Base-by-base conservation (phyloP, 2,888 invertebrate species). In the Drosophila birchii region DNA sequence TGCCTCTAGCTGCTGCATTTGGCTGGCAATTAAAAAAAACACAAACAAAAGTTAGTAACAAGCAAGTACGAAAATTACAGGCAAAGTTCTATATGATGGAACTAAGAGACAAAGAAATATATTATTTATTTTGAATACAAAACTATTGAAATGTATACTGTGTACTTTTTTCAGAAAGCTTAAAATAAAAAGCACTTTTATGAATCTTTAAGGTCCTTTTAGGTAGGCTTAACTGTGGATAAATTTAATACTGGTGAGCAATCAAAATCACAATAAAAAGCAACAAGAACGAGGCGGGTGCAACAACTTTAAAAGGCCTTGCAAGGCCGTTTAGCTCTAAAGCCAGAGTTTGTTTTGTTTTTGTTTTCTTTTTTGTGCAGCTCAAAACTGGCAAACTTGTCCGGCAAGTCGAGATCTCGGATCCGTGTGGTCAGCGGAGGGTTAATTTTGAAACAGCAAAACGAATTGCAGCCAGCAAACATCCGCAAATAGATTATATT, bases 251-350 rank as follows among this genome's bases (percentile, higher is more conserved):
- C 70, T 43, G 59, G 44, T 71, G 71, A 59, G 51, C 54, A 66
- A 51, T 55, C 73, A 55, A 53, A 62, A 38, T 64, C 53, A 49
- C 61, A 70, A 70, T 54, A 41, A 73, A 43, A 38, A 55, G 57
- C 69, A 61, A 51, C 58, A 62, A 62, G 59, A 71, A 63, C 59
- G 45, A 44, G 58, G 70, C 84, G 81, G 77, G 86, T 86, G 86
- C 86, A 83, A 80, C 87, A 88, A 86, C 84, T 86, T 88, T 88
- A 90, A 90, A 90, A 90, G 90, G 90, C 90, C 90, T 90, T 90
- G 90, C 90, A 90, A 90, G 90, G 90, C 86, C 90, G 90, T 89
- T 85, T 55, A 77, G 71, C 75, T 75, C 55, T 58, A 26, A 73
- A 75, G 75, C 67, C 75, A 59, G 68, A 75, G 49, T 51, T 49